Conservation (phyloP, 2,888 invertebrate species). For the Ophioninae sp. region DNA sequence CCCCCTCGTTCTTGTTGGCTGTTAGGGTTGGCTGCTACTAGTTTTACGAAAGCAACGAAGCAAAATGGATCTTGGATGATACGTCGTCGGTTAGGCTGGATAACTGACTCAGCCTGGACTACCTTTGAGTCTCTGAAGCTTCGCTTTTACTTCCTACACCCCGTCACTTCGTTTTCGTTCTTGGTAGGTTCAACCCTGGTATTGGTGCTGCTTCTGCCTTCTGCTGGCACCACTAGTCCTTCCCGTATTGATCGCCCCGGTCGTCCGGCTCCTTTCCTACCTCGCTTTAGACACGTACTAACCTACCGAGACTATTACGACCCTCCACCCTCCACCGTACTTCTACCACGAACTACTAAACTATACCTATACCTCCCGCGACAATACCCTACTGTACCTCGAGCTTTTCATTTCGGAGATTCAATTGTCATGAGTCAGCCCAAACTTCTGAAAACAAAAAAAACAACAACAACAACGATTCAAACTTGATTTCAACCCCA, state of each 20-base stretch:
- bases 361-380: constrained; percentile 14
- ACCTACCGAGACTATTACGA: constrained; percentile 65
- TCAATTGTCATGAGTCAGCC: neutral
- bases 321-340: constrained; percentile 68
- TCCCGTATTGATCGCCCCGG: constrained; percentile 78
- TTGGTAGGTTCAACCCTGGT: constrained; percentile 45
- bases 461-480: neutral
- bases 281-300: constrained; percentile 73
- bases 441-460: neutral
- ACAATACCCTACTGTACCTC: constrained; percentile 19
- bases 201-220: constrained; percentile 48
- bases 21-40: neutral
- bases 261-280: constrained; percentile 76
- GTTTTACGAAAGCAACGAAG: constrained; percentile 64
- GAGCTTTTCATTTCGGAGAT: constrained; percentile 30
- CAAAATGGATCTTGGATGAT: constrained; percentile 75
- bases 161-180: constrained; percentile 43
- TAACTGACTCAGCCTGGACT: constrained; percentile 78
- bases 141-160: constrained; percentile 41
- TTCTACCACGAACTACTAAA: constrained; percentile 9
- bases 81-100: constrained; percentile 75
- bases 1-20: neutral
- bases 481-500: neutral
- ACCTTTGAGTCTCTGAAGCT: constrained; percentile 41
- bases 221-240: constrained; percentile 79